A percentile compares a stretch with the other conserved stretches of the same genome.
Evolutionary conservation across 1,140 invertebrate genomes (phyloP).

Genomic region (Diabrotica virgifera): DNA sequence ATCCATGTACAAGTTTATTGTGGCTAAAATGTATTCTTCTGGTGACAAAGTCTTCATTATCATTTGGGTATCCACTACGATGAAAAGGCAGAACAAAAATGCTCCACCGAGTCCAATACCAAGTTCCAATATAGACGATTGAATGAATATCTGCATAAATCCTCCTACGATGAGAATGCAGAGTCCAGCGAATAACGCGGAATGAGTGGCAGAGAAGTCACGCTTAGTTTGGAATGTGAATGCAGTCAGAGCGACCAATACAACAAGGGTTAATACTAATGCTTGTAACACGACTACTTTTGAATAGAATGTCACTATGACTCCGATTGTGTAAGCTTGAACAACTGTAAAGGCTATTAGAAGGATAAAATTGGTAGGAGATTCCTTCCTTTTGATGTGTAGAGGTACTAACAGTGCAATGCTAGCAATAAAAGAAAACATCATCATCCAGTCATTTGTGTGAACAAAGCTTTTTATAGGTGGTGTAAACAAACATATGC

Average conservation of each 20-base stretch:
- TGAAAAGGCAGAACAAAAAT: slow-evolving; percentile 70
- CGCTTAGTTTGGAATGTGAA: slow-evolving; percentile 80
- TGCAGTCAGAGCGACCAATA: slow-evolving; percentile 67
- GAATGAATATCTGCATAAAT: slow-evolving; percentile 67
- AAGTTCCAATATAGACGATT: slow-evolving; percentile 64
- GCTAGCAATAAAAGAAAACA: slow-evolving; percentile 57
- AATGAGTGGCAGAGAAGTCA: slow-evolving; percentile 74
- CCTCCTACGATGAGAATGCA: slow-evolving; percentile 69
- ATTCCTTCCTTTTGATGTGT: slow-evolving; percentile 61
- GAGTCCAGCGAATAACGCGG: slow-evolving; percentile 69
- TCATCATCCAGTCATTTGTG: slow-evolving; percentile 65
- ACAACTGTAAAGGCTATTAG: slow-evolving; percentile 54
- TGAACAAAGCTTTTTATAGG: slow-evolving; percentile 66
- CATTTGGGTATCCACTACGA: slow-evolving; percentile 66
- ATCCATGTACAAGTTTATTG: slow-evolving; percentile 83
- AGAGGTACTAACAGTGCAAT: slow-evolving; percentile 61
- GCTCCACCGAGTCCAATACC: slow-evolving; percentile 68
- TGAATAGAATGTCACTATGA: slow-evolving; percentile 68
- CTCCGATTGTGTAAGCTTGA: slow-evolving; percentile 70
- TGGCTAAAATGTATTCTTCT: slow-evolving; percentile 75
- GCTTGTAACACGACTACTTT: slow-evolving; percentile 71
- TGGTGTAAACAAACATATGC: slow-evolving; percentile 60
- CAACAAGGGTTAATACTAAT: slow-evolving; percentile 67
- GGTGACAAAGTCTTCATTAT: slow-evolving; percentile 68
- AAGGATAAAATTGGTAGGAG: slow-evolving; percentile 66